Conservation (phyloP, 2,888 invertebrate species). For the Chirona hameri region DNA sequence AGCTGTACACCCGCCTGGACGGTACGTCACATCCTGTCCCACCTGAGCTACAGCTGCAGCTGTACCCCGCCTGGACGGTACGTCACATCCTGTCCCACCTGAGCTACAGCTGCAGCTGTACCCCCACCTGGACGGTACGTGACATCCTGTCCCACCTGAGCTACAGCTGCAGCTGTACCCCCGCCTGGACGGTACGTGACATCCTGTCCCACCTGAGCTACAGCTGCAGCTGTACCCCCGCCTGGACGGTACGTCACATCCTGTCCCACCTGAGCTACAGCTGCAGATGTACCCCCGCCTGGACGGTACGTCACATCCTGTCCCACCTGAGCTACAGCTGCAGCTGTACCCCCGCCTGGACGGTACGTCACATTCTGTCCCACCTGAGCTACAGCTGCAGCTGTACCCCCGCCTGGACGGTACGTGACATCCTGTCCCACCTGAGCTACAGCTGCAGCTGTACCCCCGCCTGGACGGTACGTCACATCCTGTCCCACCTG, state of each 20-base stretch:
- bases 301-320: not conserved
- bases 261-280: not conserved
- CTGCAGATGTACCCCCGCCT: not conserved
- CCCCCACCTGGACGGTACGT: not conserved
- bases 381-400: not conserved
- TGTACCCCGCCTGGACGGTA: slow-evolving; percentile 2
- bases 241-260: not conserved
- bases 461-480: not conserved
- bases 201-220: not conserved
- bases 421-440: not conserved
- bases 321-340: not conserved
- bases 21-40: not conserved
- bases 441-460: not conserved
- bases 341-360: not conserved
- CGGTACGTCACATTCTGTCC: not conserved
- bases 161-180: not conserved
- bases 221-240: not conserved
- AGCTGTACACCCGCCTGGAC: not conserved
- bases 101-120: not conserved
- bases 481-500: not conserved
- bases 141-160: not conserved
- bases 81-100: not conserved
- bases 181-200: not conserved
- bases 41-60: not conserved
- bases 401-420: slow-evolving; percentile 2